phyloP scores from a whole-genome alignment of 1,140 invertebrate genomes.

The Lepidotrigona ventralis region DNA sequence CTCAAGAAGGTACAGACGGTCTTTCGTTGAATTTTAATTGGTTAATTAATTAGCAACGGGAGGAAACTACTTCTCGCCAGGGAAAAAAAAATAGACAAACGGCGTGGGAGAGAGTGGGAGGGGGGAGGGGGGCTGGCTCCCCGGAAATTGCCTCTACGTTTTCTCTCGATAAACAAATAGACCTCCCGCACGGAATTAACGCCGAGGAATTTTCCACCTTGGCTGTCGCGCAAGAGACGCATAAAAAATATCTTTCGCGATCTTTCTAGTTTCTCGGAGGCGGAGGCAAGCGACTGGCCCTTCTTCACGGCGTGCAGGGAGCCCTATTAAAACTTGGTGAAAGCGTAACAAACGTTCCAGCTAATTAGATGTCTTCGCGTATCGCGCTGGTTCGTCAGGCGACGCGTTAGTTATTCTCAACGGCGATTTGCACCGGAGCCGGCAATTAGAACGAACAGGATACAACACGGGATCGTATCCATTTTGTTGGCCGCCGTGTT shows the following conservation, averaged over 20 bases:
- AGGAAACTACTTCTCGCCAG: neutral
- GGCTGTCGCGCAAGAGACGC: neutral
- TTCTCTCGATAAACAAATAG: slow-evolving; percentile 4
- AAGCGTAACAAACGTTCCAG: slow-evolving; percentile 26
- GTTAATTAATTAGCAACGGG: slow-evolving; percentile 37
- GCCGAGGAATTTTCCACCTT: neutral
- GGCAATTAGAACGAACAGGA: slow-evolving; percentile 42
- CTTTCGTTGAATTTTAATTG: slow-evolving; percentile 34
- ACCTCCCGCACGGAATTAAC: neutral
- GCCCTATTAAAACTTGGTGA: slow-evolving; percentile 21
- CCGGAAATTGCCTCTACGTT: slow-evolving; percentile 6
- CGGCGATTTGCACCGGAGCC: slow-evolving; percentile 14
- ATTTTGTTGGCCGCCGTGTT: too few species aligned
- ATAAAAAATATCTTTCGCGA: neutral
- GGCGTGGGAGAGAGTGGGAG: too few species aligned
- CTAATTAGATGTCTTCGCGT: slow-evolving; percentile 37
- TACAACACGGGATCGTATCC: slow-evolving; percentile 35
- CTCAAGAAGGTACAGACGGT: neutral
- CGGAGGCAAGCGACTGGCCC: too few species aligned
- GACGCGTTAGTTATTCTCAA: slow-evolving; percentile 39
- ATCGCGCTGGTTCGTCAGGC: slow-evolving; percentile 3
- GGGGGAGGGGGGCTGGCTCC: neutral
- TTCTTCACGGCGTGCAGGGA: too few species aligned
- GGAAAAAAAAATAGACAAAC: slow-evolving; percentile 18
- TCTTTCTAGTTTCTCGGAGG: neutral